A percentile compares a stretch with the other conserved stretches of the same genome.
These are phyloP conservation scores for Andinoacara biseriatus DNA, from an alignment of 2,113 vertebrate genomes.

Conservation along the genomic window DNA sequence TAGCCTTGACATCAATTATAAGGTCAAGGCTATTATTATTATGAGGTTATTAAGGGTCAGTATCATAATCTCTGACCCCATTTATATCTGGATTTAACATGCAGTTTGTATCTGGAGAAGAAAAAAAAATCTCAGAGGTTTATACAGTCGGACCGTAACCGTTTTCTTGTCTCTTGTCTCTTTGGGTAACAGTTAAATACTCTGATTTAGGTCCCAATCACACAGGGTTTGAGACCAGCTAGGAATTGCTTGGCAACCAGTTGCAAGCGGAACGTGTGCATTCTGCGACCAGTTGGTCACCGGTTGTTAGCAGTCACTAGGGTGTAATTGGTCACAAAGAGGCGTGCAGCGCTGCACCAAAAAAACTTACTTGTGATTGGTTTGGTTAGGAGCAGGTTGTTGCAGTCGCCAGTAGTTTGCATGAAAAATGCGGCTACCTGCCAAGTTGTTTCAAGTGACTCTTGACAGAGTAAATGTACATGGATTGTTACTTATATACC, in stretches of 20 bases:
- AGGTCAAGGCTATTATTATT: background rate
- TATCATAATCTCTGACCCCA: background rate
- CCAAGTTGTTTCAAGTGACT: background rate
- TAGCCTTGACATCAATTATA: background rate
- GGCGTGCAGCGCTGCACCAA: background rate
- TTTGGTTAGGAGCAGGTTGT: background rate
- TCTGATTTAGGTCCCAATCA: background rate
- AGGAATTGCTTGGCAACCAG: background rate
- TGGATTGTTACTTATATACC: background rate
- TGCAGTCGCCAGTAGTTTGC: background rate
- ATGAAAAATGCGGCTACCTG: background rate
- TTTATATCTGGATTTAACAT: background rate
- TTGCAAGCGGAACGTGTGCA: background rate
- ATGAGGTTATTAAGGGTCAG: background rate
- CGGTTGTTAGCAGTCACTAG: background rate
- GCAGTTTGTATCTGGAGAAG: background rate
- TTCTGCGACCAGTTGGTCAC: background rate
- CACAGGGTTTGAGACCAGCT: background rate
- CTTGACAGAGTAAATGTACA: background rate
- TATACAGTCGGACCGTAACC: too few relatives aligned
- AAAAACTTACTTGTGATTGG: rapidly evolving
- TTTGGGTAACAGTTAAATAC: background rate
- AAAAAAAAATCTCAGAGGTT: background rate
- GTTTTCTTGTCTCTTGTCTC: background rate
- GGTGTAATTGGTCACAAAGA: too few relatives aligned